Base-by-base conservation (phyloP, 2,888 invertebrate species). In the Amphipoea oculea region DNA sequence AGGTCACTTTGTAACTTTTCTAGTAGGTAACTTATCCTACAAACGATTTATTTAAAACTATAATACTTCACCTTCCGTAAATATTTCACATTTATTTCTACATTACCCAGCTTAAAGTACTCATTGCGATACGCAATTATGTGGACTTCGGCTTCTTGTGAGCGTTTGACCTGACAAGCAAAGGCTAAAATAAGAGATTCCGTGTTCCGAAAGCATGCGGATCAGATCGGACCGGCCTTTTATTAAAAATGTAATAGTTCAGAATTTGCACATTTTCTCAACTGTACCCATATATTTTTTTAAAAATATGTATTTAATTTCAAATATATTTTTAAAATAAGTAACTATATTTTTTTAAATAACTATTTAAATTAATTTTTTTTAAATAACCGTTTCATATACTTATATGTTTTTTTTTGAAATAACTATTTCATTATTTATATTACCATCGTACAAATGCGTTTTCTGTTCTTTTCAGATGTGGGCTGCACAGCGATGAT, bases 391-490 rank as follows among this genome's bases (percentile, higher is more conserved):
- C n/a, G n/a, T n/a, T n/a, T n/a, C n/a, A n/a, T n/a, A n/a, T n/a
- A n/a, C n/a, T n/a, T n/a, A n/a, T n/a, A n/a, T n/a, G n/a, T n/a
- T n/a, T n/a, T n/a, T n/a, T n/a, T n/a, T n/a, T n/a, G n/a, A n/a
- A n/a, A n/a, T n/a, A n/a, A n/a, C n/a, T n/a, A n/a, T 45, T 45
- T 20, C 0, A 45, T 45, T 29, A 9, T 70, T 70, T 51, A 69
- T 23, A n/a, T 40, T 17, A 11, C 5, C 40, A 17, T 40, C 17
- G 3, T 71, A 71, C 23, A 71, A 54, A 71, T 71, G 17, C 4
- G n/a, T 57, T 68, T 82, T 86, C 60, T 73, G 36, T 66, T 88
- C 40, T 76, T 87, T 87, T 48, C 87, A 87, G 87, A 76, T 73
- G 23, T 23, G 11, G 5, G 40, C 62, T 67, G 62, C 23, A 11